phyloP scores from a whole-genome alignment of 1,140 invertebrate genomes.

The Trypoxylus dichotomus region DNA sequence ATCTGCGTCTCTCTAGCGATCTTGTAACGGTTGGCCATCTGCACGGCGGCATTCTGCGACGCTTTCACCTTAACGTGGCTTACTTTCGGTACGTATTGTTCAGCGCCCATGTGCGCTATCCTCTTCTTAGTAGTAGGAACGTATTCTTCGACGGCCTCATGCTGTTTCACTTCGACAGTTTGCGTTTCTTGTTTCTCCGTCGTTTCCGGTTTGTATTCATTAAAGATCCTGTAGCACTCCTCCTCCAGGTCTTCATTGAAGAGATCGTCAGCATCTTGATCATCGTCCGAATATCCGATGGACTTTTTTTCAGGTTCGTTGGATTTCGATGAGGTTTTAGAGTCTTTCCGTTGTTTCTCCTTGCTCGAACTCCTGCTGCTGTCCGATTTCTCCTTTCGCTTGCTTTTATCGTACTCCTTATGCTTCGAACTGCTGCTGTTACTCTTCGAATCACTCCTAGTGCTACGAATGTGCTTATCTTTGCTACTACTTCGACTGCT shows the following conservation, averaged over 20 bases:
- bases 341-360: conserved; percentile 38
- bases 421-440: conserved; percentile 36
- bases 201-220: conserved; percentile 55
- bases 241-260: conserved; percentile 58
- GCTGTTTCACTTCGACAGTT: background rate
- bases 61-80: conserved; percentile 39
- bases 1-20: conserved; percentile 42
- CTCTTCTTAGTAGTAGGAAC: conserved; percentile 46
- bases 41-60: conserved; percentile 40
- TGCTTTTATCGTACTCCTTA: conserved; percentile 36
- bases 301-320: no score
- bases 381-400: conserved; percentile 34
- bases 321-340: conserved; percentile 39
- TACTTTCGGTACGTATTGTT: conserved; percentile 37
- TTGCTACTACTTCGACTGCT: no score
- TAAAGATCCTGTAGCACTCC: conserved; percentile 75
- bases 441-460: conserved; percentile 10
- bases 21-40: conserved; percentile 48
- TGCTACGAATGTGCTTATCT: background rate
- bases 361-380: conserved; percentile 40
- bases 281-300: conserved; percentile 39
- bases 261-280: conserved; percentile 60
- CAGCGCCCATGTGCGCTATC: conserved; percentile 55
- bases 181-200: background rate
- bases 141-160: conserved; percentile 19